phyloP scores from a whole-genome alignment of 2,797 vertebrate species.

The Hoplostethus mediterraneus region DNA sequence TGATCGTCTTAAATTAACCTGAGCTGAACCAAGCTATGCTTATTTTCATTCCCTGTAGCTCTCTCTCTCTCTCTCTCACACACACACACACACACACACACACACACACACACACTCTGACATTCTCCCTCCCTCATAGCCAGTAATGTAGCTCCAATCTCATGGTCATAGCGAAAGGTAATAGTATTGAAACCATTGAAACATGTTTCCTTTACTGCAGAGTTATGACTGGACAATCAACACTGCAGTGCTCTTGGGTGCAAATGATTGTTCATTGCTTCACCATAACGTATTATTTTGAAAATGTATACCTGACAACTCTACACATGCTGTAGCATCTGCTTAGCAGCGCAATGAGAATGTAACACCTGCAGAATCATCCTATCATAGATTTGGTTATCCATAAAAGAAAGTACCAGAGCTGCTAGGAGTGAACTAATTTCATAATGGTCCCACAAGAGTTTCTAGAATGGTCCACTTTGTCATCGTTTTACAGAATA shows the following conservation, averaged over 20 bases:
- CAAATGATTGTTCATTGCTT: constrained; percentile 58
- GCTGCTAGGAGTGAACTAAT: constrained; percentile 32
- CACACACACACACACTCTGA: constrained; percentile 39
- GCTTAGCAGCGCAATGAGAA: constrained; percentile 1
- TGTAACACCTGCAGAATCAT: constrained; percentile 48
- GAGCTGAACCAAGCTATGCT: constrained; percentile 42
- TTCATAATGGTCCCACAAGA: constrained; percentile 6
- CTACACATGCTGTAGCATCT: constrained; percentile 31
- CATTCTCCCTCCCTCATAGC: constrained; percentile 28
- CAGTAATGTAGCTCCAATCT: constrained; percentile 45
- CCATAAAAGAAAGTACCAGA: constrained; percentile 30
- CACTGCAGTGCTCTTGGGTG: constrained; percentile 33
- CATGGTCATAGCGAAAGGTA: constrained; percentile 37
- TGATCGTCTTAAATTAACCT: constrained; percentile 78
- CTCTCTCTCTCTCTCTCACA: constrained; percentile 9
- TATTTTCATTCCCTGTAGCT: constrained; percentile 32
- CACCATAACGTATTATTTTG: constrained; percentile 56
- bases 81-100: constrained; percentile 34
- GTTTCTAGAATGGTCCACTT: constrained; percentile 4
- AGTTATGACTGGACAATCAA: constrained; percentile 57
- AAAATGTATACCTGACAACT: constrained; percentile 55
- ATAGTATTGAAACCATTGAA: constrained; percentile 12
- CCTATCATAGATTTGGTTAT: constrained; percentile 34
- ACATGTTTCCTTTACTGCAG: constrained; percentile 2
- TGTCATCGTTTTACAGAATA: constrained; percentile 6